phyloP scores from a whole-genome alignment of 2,113 vertebrate genomes.

The Suricata suricatta region DNA sequence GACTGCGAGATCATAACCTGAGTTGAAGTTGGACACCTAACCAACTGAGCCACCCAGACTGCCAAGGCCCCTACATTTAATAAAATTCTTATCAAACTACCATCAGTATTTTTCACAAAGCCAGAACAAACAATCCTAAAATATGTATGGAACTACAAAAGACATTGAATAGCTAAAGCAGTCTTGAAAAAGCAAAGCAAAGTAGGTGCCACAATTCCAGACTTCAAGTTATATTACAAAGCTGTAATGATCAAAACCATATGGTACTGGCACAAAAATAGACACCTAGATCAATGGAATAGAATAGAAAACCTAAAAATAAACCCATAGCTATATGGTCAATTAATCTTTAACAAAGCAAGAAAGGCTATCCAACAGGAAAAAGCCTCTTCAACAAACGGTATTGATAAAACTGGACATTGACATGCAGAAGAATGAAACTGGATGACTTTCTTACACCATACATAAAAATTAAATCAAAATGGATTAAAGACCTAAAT shows the following conservation, averaged over 20 bases:
- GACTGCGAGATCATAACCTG: no score
- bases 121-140: neutral
- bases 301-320: neutral
- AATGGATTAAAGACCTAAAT: neutral
- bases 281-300: neutral
- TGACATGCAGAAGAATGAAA: neutral
- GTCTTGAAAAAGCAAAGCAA: neutral
- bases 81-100: neutral
- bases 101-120: neutral
- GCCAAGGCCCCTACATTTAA: neutral
- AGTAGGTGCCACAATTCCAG: neutral
- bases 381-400: neutral
- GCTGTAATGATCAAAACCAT: neutral
- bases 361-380: neutral
- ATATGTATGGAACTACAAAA: neutral
- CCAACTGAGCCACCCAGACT: no score
- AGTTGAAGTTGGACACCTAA: no score
- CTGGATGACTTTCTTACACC: neutral
- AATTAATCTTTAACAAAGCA: neutral
- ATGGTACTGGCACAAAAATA: neutral
- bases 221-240: neutral
- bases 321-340: neutral
- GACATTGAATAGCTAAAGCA: neutral
- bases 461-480: neutral
- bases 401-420: neutral